Evolutionary conservation across 2,797 vertebrate species (phyloP).

Genomic region (Pangasius sanitwongsei): DNA sequence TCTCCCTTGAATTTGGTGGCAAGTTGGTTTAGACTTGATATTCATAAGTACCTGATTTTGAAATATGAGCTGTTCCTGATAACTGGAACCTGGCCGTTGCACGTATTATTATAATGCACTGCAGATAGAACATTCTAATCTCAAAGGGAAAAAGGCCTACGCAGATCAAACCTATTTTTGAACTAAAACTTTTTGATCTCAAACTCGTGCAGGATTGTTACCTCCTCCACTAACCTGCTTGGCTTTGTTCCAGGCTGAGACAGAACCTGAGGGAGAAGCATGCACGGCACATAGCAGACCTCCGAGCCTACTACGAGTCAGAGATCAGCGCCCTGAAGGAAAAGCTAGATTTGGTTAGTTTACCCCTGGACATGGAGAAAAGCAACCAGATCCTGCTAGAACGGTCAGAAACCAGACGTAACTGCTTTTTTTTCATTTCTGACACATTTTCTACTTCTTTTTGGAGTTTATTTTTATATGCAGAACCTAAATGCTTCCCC

Average conservation of each 20-base stretch:
- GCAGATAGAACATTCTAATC: background rate
- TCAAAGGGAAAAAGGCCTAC: background rate
- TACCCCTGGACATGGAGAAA: constrained; percentile 79
- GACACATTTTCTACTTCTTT: background rate
- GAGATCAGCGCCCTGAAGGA: constrained; percentile 87
- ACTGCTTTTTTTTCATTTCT: background rate
- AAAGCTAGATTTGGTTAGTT: constrained; percentile 79
- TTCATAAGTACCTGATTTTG: background rate
- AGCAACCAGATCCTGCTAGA: constrained; percentile 82
- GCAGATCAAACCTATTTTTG: background rate
- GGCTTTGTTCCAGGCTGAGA: constrained; percentile 76
- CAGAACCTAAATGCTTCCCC: background rate
- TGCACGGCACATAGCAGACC: constrained; percentile 87
- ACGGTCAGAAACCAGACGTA: constrained; percentile 70
- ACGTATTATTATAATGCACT: background rate
- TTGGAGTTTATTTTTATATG: background rate
- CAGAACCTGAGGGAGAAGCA: constrained; percentile 94
- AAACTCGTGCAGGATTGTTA: background rate
- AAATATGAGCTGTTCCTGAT: background rate
- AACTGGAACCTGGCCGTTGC: background rate
- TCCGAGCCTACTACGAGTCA: constrained; percentile 91
- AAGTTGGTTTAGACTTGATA: background rate
- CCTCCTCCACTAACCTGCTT: background rate
- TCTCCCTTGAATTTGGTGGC: background rate
- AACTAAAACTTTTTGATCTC: background rate